These are phyloP conservation scores for Noctua comes DNA, from an alignment of 2,888 invertebrate species.

Conservation along the genomic window DNA sequence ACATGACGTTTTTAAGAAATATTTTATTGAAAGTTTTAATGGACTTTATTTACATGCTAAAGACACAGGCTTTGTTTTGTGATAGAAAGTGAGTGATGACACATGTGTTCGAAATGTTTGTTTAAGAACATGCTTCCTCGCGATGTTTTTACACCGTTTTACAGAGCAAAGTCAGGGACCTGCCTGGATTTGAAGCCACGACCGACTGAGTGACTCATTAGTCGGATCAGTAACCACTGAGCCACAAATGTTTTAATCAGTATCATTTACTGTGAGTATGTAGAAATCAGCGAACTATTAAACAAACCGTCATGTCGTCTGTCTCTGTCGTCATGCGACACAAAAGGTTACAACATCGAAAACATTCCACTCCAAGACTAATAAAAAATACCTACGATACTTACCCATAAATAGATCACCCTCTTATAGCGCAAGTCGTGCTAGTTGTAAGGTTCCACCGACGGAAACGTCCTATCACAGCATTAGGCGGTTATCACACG, in stretches of 20 bases:
- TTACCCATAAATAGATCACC: not conserved
- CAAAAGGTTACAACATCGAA: not conserved
- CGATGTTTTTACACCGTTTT: not conserved
- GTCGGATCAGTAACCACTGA: not conserved
- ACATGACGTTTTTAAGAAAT: too few relatives aligned
- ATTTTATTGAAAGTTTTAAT: not conserved
- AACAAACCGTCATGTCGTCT: not conserved
- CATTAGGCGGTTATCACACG: not conserved
- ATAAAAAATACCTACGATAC: not conserved
- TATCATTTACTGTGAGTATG: not conserved
- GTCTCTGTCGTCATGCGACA: not conserved
- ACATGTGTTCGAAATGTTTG: not conserved
- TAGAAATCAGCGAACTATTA: not conserved
- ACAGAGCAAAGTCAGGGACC: not conserved
- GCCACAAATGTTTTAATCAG: not conserved
- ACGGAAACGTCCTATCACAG: conserved; percentile 42
- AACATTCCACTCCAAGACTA: not conserved
- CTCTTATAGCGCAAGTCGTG: conserved; percentile 21
- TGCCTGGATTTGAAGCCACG: not conserved
- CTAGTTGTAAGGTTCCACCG: conserved; percentile 26
- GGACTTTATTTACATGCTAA: not conserved
- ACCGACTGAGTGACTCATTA: not conserved
- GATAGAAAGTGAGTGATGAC: not conserved
- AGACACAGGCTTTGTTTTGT: not conserved
- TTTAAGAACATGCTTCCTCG: not conserved